Conservation (phyloP, 1,140 invertebrate genomes). For the Drosophila funebris region DNA sequence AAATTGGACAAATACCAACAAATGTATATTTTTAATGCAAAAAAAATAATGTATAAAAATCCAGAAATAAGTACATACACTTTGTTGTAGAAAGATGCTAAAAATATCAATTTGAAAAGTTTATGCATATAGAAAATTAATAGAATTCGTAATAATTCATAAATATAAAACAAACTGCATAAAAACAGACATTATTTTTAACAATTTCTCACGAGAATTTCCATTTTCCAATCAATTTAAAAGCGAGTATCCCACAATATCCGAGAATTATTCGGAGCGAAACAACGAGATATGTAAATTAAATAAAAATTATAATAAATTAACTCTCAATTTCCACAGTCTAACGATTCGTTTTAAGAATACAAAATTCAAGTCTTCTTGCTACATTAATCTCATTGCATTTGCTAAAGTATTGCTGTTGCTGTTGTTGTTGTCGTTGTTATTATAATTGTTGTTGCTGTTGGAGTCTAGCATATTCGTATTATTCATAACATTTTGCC, state of each 20-base stretch:
- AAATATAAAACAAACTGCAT: too few species aligned
- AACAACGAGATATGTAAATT: constrained; percentile 13
- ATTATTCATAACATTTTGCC: constrained; percentile 70
- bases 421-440: neutral
- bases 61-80: too few species aligned
- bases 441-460: constrained; percentile 3
- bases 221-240: too few species aligned
- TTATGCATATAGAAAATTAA: neutral
- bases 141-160: too few species aligned
- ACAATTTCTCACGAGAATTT: too few species aligned
- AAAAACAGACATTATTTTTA: too few species aligned
- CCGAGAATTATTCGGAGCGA: constrained; percentile 5
- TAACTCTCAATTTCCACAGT: constrained; percentile 2
- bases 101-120: too few species aligned
- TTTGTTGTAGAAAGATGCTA: too few species aligned
- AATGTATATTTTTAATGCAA: too few species aligned
- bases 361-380: constrained; percentile 16
- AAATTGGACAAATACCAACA: too few species aligned
- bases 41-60: neutral
- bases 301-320: constrained; percentile 6
- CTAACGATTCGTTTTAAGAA: neutral
- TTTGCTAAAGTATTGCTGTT: neutral
- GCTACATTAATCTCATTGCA: constrained; percentile 16
- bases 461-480: constrained; percentile 7
- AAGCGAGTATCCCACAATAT: too few species aligned